phyloP scores from a whole-genome alignment of 1,140 invertebrate species.

The Sycophila sp. region DNA sequence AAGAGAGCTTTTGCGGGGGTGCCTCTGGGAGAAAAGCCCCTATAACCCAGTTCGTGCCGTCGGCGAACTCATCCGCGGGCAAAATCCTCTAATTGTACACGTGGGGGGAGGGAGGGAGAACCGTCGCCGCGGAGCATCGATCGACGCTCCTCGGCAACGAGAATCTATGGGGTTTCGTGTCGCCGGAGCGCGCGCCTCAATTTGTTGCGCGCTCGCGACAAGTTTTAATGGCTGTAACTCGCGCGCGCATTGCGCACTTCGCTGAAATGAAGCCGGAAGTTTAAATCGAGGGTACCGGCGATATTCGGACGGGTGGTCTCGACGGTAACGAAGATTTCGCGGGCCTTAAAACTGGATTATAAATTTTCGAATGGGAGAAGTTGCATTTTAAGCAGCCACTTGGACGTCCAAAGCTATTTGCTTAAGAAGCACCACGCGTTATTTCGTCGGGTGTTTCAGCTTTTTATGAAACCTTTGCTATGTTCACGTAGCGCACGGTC shows the following conservation, averaged over 20 bases:
- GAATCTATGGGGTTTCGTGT: conserved; percentile 6
- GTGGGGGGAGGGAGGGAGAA: not conserved
- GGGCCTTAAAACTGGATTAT: not conserved
- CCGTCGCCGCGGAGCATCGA: not conserved
- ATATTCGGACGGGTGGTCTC: not conserved
- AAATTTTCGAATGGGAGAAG: not conserved
- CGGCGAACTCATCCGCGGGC: not conserved
- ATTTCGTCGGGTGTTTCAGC: no score
- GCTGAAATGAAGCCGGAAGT: not conserved
- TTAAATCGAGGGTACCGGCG: not conserved
- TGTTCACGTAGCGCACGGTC: no score
- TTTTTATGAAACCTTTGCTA: no score
- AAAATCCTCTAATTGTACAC: not conserved
- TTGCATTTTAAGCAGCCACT: no score
- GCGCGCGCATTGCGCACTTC: not conserved
- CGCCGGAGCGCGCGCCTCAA: not conserved
- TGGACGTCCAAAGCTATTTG: no score
- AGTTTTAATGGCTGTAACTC: not conserved
- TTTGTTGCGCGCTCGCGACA: not conserved
- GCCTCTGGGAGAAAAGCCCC: not conserved
- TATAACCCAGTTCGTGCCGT: not conserved
- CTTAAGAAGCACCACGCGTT: no score
- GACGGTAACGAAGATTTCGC: not conserved
- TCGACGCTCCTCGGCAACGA: not conserved
- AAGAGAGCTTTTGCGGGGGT: not conserved